Evolutionary conservation across 2,888 invertebrate genomes (phyloP).

Genomic region (Lepidocyrtoides sp.): DNA sequence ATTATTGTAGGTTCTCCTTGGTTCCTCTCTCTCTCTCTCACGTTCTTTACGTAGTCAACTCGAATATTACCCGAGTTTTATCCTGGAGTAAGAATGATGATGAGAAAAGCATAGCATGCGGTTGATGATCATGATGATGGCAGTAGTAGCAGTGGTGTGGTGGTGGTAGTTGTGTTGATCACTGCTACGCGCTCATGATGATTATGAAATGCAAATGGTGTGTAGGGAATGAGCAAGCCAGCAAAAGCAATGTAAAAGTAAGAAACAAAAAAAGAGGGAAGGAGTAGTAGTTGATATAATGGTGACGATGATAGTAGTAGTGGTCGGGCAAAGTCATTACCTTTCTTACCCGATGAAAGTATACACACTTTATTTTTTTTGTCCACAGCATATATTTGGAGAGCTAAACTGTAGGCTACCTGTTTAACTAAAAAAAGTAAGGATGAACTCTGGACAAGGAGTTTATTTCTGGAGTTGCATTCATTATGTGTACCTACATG

Average conservation of each 20-base stretch:
- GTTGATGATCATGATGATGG: constrained; percentile 37
- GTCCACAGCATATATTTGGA: no score
- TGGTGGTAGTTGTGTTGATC: constrained; percentile 18
- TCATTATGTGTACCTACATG: no score
- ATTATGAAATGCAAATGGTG: constrained; percentile 32
- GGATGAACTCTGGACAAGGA: no score
- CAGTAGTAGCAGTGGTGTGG: background rate
- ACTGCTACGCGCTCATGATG: constrained; percentile 17
- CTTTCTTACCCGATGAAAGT: constrained; percentile 13
- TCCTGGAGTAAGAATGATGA: constrained; percentile 26
- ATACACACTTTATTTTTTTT: no score
- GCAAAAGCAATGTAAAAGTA: constrained; percentile 12
- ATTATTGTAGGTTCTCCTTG: constrained; percentile 32
- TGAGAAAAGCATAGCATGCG: constrained; percentile 62
- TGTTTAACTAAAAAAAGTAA: no score
- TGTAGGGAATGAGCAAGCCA: background rate
- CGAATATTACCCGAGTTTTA: constrained; percentile 25
- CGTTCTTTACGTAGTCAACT: constrained; percentile 11
- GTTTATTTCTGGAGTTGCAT: no score
- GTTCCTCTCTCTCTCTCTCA: no score
- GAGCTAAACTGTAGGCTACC: no score
- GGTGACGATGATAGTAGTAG: background rate
- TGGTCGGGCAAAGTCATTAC: constrained; percentile 22
- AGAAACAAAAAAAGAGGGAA: constrained; percentile 30
- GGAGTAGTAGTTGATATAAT: background rate